Conservation (phyloP, 2,888 invertebrate genomes). For the Tridacna crocea region DNA sequence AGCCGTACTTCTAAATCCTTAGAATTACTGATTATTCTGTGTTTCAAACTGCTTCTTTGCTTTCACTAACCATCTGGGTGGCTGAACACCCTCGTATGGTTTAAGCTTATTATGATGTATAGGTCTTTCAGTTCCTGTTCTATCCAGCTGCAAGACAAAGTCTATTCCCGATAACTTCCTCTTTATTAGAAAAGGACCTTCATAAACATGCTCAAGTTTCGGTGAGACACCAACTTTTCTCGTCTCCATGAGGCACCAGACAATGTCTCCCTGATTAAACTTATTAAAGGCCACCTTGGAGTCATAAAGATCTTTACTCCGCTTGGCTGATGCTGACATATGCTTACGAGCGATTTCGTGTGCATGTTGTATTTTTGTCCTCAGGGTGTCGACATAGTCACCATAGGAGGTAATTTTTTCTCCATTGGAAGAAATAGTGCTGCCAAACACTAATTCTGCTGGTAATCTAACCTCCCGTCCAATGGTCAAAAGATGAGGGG, state of each 20-base stretch:
- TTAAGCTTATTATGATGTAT: conserved; percentile 48
- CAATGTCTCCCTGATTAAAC: conserved; percentile 38
- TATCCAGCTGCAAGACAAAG: conserved; percentile 29
- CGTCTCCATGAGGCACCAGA: conserved; percentile 34
- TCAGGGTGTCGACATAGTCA: conserved; percentile 27
- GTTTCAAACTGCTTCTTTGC: neutral
- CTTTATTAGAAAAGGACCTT: conserved; percentile 39
- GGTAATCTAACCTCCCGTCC: conserved; percentile 56
- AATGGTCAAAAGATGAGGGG: conserved; percentile 54
- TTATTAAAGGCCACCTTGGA: conserved; percentile 7
- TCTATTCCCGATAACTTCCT: conserved; percentile 19
- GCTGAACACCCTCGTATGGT: neutral
- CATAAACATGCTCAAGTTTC: conserved; percentile 34
- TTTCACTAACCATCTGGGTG: neutral
- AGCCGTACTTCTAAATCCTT: no score
- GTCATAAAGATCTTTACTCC: conserved; percentile 44
- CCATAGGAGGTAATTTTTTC: conserved; percentile 5
- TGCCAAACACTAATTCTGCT: conserved; percentile 43
- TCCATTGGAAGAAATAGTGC: neutral
- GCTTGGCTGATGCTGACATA: conserved; percentile 18
- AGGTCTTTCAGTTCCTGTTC: neutral
- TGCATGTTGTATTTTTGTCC: conserved; percentile 29
- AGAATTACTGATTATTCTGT: no score
- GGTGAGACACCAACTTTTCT: conserved; percentile 27
- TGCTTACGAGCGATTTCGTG: conserved; percentile 29